A percentile compares a stretch with the other conserved stretches of the same genome.
These are phyloP conservation scores for Pseudolycoriella hygida DNA, from an alignment of 2,888 invertebrate species.

Conservation along the genomic window DNA sequence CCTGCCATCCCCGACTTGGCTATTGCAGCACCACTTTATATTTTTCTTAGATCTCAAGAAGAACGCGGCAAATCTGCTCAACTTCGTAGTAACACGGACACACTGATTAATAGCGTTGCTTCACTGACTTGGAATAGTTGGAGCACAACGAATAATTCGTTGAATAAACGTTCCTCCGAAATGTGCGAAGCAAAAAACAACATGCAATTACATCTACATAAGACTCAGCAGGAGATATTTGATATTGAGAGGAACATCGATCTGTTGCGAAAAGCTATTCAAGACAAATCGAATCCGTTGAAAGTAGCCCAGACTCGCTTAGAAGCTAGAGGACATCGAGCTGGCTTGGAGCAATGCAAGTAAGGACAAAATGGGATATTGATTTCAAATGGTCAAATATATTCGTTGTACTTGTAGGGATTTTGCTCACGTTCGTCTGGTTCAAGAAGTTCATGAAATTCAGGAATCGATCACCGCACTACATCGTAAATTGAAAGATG, in stretches of 20 bases:
- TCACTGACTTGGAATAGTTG: slow-evolving; percentile 77
- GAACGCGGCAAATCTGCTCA: slow-evolving; percentile 65
- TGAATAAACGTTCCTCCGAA: slow-evolving; percentile 58
- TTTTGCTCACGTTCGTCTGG: slow-evolving; percentile 35
- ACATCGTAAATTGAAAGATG: slow-evolving; percentile 63
- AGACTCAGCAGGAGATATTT: slow-evolving; percentile 73
- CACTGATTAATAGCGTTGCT: slow-evolving; percentile 59
- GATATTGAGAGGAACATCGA: slow-evolving; percentile 85
- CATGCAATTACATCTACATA: slow-evolving; percentile 39
- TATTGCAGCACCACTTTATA: no score
- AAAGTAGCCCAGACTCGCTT: slow-evolving; percentile 78
- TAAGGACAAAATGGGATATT: slow-evolving; percentile 35
- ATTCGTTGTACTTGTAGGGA: slow-evolving; percentile 16
- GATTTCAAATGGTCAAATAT: neutral
- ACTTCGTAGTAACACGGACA: slow-evolving; percentile 60
- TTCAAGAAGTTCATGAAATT: slow-evolving; percentile 72
- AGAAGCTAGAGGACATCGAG: slow-evolving; percentile 74
- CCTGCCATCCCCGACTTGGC: no score
- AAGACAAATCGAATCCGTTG: slow-evolving; percentile 70
- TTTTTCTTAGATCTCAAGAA: slow-evolving; percentile 41
- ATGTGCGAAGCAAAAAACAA: slow-evolving; percentile 71
- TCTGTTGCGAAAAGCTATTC: slow-evolving; percentile 71
- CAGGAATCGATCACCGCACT: slow-evolving; percentile 65
- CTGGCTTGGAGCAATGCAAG: slow-evolving; percentile 76
- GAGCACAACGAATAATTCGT: slow-evolving; percentile 69